Evolutionary conservation across 2,797 vertebrate genomes (phyloP).

Genomic region (Cheracebus regulus): DNA sequence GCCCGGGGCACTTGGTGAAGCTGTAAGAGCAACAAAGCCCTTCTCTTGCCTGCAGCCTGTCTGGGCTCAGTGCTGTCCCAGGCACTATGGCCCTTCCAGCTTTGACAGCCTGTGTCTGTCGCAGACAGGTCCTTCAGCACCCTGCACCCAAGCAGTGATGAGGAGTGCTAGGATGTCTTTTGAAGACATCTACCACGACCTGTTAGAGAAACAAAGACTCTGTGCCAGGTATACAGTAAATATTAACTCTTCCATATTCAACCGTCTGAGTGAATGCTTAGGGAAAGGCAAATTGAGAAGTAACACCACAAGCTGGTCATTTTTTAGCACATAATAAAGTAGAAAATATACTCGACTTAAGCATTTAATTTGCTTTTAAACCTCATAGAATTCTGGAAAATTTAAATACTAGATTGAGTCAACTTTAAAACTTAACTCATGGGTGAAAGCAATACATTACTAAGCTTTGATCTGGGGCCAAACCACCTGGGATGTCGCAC

Average conservation of each 20-base stretch:
- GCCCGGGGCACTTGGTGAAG: background rate
- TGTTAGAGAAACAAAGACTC: background rate
- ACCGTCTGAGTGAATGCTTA: background rate
- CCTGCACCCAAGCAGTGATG: background rate
- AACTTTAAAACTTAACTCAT: background rate
- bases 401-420: background rate
- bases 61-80: background rate
- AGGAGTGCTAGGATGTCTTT: background rate
- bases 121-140: too few species aligned
- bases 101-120: too few species aligned
- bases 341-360: background rate
- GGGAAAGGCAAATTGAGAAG: background rate
- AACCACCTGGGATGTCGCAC: background rate
- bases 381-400: background rate
- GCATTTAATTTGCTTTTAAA: background rate
- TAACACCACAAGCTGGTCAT: background rate
- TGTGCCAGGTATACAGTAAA: background rate
- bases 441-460: background rate
- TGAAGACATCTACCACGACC: background rate
- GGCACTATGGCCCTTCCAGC: background rate
- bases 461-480: background rate
- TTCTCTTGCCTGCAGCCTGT: rapidly evolving
- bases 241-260: background rate
- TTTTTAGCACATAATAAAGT: background rate
- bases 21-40: rapidly evolving